A percentile compares a stretch with the other conserved stretches of the same genome.
Conservation (phyloP, 1,140 invertebrate species). For the Tachypleus tridentatus region DNA sequence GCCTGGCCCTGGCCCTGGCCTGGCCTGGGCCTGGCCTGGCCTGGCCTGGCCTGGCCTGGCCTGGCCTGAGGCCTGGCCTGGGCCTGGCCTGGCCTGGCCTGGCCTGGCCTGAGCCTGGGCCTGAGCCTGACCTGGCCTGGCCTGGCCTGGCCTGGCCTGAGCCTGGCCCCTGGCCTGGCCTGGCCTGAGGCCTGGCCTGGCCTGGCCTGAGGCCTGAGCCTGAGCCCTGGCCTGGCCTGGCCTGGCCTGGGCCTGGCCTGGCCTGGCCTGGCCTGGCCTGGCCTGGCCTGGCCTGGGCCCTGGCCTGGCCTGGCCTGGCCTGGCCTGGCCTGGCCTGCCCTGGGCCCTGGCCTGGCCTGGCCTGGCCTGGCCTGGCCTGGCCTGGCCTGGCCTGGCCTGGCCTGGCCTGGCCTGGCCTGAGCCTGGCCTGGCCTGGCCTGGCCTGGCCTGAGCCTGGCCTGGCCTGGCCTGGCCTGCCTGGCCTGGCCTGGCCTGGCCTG, state of each 20-base stretch:
- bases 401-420: conserved; percentile 20
- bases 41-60: conserved; percentile 23
- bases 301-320: too few species aligned
- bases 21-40: conserved; percentile 26
- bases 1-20: too few species aligned
- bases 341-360: conserved; percentile 20
- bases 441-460: conserved; percentile 22
- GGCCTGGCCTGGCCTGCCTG: conserved; percentile 26
- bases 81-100: conserved; percentile 21
- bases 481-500: too few species aligned
- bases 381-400: conserved; percentile 22
- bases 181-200: conserved; percentile 22
- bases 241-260: conserved; percentile 26
- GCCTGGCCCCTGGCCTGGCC: too few species aligned
- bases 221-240: conserved; percentile 23
- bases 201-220: too few species aligned
- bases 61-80: conserved; percentile 22
- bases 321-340: too few species aligned
- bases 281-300: too few species aligned
- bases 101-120: conserved; percentile 24
- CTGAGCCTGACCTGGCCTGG: conserved; percentile 24
- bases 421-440: conserved; percentile 17
- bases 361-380: conserved; percentile 25
- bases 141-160: conserved; percentile 24
- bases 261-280: conserved; percentile 24